Conservation (phyloP, 2,888 invertebrate genomes). For the Drosophila demipolita region DNA sequence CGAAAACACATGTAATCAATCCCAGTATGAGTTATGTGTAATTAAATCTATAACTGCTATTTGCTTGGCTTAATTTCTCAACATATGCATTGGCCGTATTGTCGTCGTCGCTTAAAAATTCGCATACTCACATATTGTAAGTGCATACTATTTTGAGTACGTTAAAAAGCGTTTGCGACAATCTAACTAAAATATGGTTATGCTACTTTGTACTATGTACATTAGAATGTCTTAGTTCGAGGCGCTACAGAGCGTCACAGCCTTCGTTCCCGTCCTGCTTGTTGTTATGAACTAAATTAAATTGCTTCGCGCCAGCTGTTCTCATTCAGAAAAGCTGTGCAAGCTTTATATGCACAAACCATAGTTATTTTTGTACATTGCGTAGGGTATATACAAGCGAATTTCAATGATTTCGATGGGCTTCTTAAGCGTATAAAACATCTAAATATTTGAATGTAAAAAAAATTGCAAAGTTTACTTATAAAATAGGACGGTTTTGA, state of each 20-base stretch:
- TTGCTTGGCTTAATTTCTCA: neutral
- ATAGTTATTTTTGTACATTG: neutral
- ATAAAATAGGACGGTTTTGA: neutral
- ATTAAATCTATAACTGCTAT: neutral
- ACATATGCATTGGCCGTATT: conserved; percentile 3
- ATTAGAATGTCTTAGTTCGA: conserved; percentile 14
- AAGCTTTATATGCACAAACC: conserved; percentile 18
- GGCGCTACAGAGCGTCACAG: conserved; percentile 26
- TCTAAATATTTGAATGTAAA: neutral
- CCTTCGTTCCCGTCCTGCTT: conserved; percentile 20
- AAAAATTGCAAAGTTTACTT: neutral
- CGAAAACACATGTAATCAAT: conserved; percentile 3
- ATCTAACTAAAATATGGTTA: conserved; percentile 30
- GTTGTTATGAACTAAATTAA: conserved; percentile 33
- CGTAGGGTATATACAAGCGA: neutral
- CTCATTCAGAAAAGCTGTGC: conserved; percentile 7
- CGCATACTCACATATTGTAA: conserved; percentile 44
- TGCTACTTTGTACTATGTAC: conserved; percentile 38
- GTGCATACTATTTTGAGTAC: conserved; percentile 2
- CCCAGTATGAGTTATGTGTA: neutral
- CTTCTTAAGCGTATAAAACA: neutral
- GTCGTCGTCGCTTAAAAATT: conserved; percentile 16
- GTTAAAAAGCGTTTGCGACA: conserved; percentile 4
- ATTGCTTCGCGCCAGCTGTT: conserved; percentile 42
- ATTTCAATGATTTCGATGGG: neutral